Evolutionary conservation across 2,888 invertebrate genomes (phyloP).

Genomic region (Artemia sinica): DNA sequence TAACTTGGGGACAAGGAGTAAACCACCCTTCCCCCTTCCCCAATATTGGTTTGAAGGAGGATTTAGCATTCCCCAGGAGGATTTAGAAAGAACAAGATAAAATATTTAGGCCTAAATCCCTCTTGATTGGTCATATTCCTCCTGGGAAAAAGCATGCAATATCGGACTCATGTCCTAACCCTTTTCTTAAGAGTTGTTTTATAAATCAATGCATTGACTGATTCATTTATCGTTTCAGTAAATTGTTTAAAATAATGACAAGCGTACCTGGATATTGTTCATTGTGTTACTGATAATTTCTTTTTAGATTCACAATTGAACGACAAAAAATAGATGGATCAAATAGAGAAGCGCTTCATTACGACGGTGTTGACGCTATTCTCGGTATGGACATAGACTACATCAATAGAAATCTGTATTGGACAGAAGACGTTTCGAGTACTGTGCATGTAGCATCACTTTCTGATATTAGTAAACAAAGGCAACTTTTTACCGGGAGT

Average conservation of each 20-base stretch:
- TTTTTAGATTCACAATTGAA: constrained; percentile 41
- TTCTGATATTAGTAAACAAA: constrained; percentile 38
- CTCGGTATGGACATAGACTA: constrained; percentile 67
- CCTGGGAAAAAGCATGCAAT: too few relatives aligned
- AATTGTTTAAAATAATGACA: too few relatives aligned
- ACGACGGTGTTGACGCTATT: constrained; percentile 43
- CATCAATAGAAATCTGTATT: constrained; percentile 63
- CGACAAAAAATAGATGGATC: constrained; percentile 46
- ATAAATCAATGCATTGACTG: constrained; percentile 17
- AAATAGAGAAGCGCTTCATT: constrained; percentile 40
- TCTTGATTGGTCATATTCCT: too few relatives aligned
- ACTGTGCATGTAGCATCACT: constrained; percentile 50
- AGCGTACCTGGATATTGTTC: neutral
- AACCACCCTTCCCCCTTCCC: too few relatives aligned
- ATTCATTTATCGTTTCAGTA: too few relatives aligned
- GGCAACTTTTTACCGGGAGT: constrained; percentile 40
- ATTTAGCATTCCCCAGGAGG: too few relatives aligned
- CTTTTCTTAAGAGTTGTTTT: neutral
- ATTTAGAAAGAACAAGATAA: too few relatives aligned
- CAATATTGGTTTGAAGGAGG: too few relatives aligned
- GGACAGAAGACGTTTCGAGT: constrained; percentile 55
- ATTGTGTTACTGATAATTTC: neutral
- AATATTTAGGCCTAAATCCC: too few relatives aligned
- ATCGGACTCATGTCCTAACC: too few relatives aligned
- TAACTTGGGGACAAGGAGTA: too few relatives aligned